Evolutionary conservation across 2,888 invertebrate genomes (phyloP), one percentile per base, ranked within the genome.

Genomic region (Antheraea assamensis): DNA sequence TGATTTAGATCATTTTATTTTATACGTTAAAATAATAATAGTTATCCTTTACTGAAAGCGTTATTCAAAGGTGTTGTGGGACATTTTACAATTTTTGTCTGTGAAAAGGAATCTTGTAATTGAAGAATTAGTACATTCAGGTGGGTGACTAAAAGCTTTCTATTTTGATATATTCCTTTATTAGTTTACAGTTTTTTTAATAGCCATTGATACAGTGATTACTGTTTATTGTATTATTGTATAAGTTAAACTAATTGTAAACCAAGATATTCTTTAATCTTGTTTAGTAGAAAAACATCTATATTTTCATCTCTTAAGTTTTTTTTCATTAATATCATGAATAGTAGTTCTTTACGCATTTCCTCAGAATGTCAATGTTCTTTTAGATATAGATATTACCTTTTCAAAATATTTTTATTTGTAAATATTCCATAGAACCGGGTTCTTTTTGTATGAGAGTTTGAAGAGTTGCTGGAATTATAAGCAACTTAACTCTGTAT

Each of bases 1-100:
- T 84, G 87, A 88, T 86, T 76, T 80, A 76, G 21, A 68, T 19
- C n/a, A 35, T 31, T 68, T 35, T 31, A 35, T 8, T 35, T n/a
- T 7, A 3, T 35, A 68, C 31, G 68, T n/a, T 10, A 35, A 68
- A 68, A 35, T 35, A 68, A 35, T 35, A 35, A 64, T 27, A 13
- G 24, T 61, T 64, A 30, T 30, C 27, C 27, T 64, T 64, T 30
- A 15, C 19, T n/a, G 17, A 35, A 21, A n/a, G 35, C 10, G 1
- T 68, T 35, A n/a, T n/a, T 35, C 15, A n/a, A 3, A 68, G 35
- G 68, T 68, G n/a, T 68, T 35, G n/a, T 21, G 30, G 35, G 21
- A 68, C 21, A 68, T 35, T 68, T 35, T 21, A 68, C 21, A 68
- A 30, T 66, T 30, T 35, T 68, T n/a, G 35, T 35, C n/a, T 68